phyloP scores from a whole-genome alignment of 2,888 invertebrate species.

The Pollenia griseotomentosa region DNA sequence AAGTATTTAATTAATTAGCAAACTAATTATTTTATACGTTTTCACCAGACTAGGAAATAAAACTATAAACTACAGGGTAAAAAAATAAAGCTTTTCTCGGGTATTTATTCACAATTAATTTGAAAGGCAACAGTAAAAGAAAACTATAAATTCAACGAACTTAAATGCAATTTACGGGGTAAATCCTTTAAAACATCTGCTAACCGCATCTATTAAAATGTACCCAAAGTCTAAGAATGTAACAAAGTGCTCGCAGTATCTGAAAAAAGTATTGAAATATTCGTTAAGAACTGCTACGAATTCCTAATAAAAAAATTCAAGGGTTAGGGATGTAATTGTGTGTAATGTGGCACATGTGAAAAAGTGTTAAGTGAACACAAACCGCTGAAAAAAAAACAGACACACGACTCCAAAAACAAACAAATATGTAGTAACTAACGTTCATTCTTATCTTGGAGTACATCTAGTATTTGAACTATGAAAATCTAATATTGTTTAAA shows the following conservation, averaged over 20 bases:
- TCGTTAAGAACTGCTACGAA: constrained; percentile 28
- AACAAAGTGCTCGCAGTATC: constrained; percentile 17
- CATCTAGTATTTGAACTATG: constrained; percentile 43
- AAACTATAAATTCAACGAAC: constrained; percentile 43
- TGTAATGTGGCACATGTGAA: constrained; percentile 34
- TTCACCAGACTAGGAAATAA: constrained; percentile 13
- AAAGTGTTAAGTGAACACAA: constrained; percentile 69
- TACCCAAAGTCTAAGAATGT: background rate
- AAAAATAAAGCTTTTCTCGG: constrained; percentile 49
- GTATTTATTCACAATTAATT: constrained; percentile 68
- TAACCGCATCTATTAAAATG: constrained; percentile 54
- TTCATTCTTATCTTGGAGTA: constrained; percentile 1
- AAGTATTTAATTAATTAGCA: constrained; percentile 45
- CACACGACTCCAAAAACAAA: constrained; percentile 36
- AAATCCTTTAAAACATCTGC: constrained; percentile 70
- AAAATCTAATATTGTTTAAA: constrained; percentile 69
- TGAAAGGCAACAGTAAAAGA: constrained; percentile 38
- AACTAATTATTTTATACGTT: constrained; percentile 38
- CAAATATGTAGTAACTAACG: background rate
- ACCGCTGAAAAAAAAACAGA: constrained; percentile 43
- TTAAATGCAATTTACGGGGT: constrained; percentile 58
- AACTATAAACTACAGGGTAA: constrained; percentile 3
- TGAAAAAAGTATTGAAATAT: constrained; percentile 14
- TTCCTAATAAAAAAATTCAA: background rate
- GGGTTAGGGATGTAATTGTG: background rate